Evolutionary conservation across 2,888 invertebrate species (phyloP).

Genomic region (Pseudolycoriella hygida): DNA sequence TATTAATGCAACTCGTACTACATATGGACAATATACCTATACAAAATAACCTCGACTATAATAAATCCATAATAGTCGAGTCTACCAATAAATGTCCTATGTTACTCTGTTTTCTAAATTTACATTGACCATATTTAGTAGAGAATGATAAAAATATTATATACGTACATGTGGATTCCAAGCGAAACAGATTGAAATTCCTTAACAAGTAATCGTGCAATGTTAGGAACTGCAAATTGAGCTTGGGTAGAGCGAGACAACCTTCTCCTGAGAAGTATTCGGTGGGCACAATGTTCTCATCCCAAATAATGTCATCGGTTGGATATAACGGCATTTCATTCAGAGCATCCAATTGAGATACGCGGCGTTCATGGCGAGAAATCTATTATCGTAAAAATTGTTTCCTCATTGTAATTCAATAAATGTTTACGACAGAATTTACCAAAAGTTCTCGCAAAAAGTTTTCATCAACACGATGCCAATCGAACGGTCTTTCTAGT

Average conservation of each 20-base stretch:
- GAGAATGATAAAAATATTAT: too few species aligned
- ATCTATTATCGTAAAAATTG: too few species aligned
- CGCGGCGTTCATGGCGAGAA: slow-evolving; percentile 70
- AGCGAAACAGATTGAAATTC: slow-evolving; percentile 91
- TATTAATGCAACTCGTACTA: too few species aligned
- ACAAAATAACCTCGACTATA: too few species aligned
- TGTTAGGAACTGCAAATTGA: slow-evolving; percentile 95
- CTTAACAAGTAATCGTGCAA: slow-evolving; percentile 92
- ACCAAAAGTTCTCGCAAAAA: slow-evolving; percentile 70
- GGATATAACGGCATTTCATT: slow-evolving; percentile 98
- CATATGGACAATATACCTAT: too few species aligned
- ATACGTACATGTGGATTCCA: slow-evolving; percentile 92
- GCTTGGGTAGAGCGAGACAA: slow-evolving; percentile 86
- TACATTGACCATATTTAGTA: too few species aligned
- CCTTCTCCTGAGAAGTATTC: slow-evolving; percentile 95
- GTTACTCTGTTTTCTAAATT: too few species aligned
- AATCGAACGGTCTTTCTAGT: slow-evolving; percentile 37
- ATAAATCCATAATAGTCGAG: too few species aligned
- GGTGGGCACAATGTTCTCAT: slow-evolving; percentile 95
- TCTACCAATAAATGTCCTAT: too few species aligned
- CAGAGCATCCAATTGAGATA: slow-evolving; percentile 83
- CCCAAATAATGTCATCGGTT: slow-evolving; percentile 96
- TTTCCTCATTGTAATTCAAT: too few species aligned
- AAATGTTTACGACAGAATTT: background rate
- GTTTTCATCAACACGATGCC: slow-evolving; percentile 62